A percentile compares a stretch with the other conserved stretches of the same genome.
Evolutionary conservation across 2,888 invertebrate genomes (phyloP).

Genomic region (Leptarthrus brevirostris): DNA sequence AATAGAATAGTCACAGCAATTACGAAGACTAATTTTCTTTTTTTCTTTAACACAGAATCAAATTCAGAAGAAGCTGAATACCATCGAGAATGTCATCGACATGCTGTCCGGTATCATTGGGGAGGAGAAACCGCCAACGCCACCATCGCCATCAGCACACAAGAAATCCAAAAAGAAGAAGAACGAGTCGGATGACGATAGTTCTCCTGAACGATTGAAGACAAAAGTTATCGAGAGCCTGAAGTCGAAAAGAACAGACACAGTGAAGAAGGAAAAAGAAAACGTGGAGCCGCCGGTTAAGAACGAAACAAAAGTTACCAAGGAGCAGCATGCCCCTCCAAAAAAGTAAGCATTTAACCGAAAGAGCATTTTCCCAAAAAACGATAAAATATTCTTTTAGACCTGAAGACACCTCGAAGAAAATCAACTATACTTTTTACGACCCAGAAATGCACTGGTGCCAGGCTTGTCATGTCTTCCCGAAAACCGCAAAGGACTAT

Average conservation of each 20-base stretch:
- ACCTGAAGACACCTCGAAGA: slow-evolving; percentile 56
- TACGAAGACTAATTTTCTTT: background rate
- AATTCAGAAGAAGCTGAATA: slow-evolving; percentile 69
- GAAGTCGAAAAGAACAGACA: slow-evolving; percentile 59
- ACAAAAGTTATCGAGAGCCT: slow-evolving; percentile 65
- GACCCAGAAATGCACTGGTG: slow-evolving; percentile 94
- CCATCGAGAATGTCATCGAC: slow-evolving; percentile 87
- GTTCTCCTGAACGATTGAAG: slow-evolving; percentile 66
- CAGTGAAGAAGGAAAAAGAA: background rate
- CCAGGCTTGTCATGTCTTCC: slow-evolving; percentile 86
- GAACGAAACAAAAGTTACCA: slow-evolving; percentile 55
- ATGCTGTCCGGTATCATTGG: slow-evolving; percentile 88
- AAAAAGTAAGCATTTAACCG: slow-evolving; percentile 28
- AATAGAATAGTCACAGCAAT: slow-evolving; percentile 16
- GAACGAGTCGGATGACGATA: slow-evolving; percentile 58
- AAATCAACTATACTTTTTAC: slow-evolving; percentile 84
- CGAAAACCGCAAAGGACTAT: slow-evolving; percentile 86
- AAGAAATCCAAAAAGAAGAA: slow-evolving; percentile 53
- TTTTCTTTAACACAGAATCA: slow-evolving; percentile 60
- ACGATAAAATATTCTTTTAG: slow-evolving; percentile 38
- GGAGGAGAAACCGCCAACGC: slow-evolving; percentile 69
- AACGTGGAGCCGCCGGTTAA: slow-evolving; percentile 3
- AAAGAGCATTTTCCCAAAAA: no score
- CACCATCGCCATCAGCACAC: slow-evolving; percentile 55
- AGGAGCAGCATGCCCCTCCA: slow-evolving; percentile 23